Evolutionary conservation across 2,888 invertebrate genomes (phyloP).

Genomic region (Tenthredo livida): DNA sequence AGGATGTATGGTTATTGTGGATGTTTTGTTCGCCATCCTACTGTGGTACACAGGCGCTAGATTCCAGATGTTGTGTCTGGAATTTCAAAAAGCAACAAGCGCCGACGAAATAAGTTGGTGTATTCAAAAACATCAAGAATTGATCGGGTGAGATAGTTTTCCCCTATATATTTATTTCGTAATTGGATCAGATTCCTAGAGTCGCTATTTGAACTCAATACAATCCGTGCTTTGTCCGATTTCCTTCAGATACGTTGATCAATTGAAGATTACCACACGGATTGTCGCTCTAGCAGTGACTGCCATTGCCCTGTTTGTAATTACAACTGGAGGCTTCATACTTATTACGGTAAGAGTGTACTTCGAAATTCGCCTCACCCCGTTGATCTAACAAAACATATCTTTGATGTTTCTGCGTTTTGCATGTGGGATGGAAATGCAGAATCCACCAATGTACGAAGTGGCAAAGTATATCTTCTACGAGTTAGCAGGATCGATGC

Average conservation of each 20-base stretch:
- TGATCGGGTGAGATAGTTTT: constrained; percentile 52
- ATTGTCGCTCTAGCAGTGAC: constrained; percentile 6
- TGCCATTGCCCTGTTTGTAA: background rate
- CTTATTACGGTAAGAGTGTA: constrained; percentile 6
- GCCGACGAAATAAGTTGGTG: constrained; percentile 30
- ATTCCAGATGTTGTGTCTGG: constrained; percentile 59
- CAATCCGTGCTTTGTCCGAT: background rate
- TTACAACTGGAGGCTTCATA: background rate
- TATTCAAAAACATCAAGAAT: constrained; percentile 55
- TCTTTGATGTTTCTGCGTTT: background rate
- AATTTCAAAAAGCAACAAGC: constrained; percentile 45
- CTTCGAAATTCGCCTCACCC: background rate
- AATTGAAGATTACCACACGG: background rate
- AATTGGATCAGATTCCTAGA: background rate
- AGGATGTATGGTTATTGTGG: constrained; percentile 60
- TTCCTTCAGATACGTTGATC: background rate
- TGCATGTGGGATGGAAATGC: background rate
- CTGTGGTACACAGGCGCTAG: constrained; percentile 65
- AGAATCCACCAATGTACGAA: background rate
- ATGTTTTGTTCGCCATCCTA: constrained; percentile 62
- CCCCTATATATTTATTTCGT: background rate
- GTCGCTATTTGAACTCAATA: background rate
- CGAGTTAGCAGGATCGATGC: constrained; percentile 63
- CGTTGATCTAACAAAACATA: background rate
- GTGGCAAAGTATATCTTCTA: constrained; percentile 59